Conservation (phyloP, 2,888 invertebrate species). For the Xanthostigma xanthostigma region DNA sequence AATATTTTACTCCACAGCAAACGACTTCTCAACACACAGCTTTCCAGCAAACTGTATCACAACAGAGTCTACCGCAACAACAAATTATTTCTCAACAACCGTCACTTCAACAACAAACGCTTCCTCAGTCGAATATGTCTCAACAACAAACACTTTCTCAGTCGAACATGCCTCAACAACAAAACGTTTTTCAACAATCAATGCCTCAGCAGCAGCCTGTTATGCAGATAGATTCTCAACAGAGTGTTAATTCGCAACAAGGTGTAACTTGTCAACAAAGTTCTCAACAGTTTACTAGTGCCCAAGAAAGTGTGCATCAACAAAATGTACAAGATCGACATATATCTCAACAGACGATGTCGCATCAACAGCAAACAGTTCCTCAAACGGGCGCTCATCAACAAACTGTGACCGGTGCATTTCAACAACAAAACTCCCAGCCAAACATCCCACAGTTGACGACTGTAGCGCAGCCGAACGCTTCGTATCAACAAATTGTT, state of each 20-base stretch:
- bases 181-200: conserved; percentile 4
- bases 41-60: neutral
- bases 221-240: neutral
- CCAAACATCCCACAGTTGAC: conserved; percentile 31
- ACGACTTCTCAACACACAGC: neutral
- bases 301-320: neutral
- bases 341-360: conserved; percentile 6
- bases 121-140: conserved; percentile 12
- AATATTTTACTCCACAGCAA: conserved; percentile 1
- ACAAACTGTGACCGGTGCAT: conserved; percentile 26
- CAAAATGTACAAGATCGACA: conserved; percentile 8
- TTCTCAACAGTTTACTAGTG: neutral
- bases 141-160: conserved; percentile 23
- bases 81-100: conserved; percentile 7
- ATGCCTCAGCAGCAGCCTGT: conserved; percentile 10
- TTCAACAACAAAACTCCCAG: conserved; percentile 24
- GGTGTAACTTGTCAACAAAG: neutral
- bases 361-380: conserved; percentile 8
- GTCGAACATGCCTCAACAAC: conserved; percentile 13
- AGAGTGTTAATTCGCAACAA: neutral
- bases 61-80: conserved; percentile 3
- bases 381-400: conserved; percentile 35
- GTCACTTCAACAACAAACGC: conserved; percentile 7
- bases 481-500: conserved; percentile 5
- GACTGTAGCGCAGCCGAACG: conserved; percentile 24